A percentile compares a stretch with the other conserved stretches of the same genome.
phyloP scores from a whole-genome alignment of 2,113 vertebrate species.

The Pachycephala philippinensis region DNA sequence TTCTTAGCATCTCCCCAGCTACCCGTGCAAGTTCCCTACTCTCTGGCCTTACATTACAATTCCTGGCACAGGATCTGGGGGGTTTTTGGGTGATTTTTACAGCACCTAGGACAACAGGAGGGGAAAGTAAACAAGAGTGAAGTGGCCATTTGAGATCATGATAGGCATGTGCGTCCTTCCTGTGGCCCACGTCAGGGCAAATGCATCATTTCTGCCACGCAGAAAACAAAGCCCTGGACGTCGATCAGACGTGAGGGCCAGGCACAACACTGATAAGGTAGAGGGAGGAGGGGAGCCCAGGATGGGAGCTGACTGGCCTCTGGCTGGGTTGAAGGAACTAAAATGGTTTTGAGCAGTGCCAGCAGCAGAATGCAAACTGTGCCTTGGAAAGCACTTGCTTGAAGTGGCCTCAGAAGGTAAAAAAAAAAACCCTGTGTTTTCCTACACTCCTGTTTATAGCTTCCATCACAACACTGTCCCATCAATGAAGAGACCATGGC shows the following conservation, averaged over 20 bases:
- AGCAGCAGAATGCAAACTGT: neutral
- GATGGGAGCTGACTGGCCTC: neutral
- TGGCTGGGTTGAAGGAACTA: neutral
- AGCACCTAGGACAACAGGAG: neutral
- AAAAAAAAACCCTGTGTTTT: neutral
- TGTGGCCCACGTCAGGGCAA: rapidly evolving
- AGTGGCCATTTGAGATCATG: neutral
- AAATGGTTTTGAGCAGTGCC: neutral
- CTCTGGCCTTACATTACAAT: neutral
- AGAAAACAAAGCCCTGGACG: neutral
- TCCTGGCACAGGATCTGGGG: neutral
- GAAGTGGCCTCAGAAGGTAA: neutral
- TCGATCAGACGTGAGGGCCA: rapidly evolving
- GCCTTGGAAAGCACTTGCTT: neutral
- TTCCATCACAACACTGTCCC: neutral
- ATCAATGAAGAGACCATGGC: neutral
- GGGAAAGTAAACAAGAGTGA: neutral
- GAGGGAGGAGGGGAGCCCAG: neutral
- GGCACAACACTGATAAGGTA: neutral
- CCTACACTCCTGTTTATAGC: neutral
- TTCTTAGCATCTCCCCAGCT: neutral
- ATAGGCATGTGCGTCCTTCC: rapidly evolving
- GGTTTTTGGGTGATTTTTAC: neutral
- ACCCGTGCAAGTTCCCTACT: neutral
- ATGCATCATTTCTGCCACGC: neutral